Conservation (phyloP, 1,140 invertebrate genomes). For the Amphibalanus amphitrite region DNA sequence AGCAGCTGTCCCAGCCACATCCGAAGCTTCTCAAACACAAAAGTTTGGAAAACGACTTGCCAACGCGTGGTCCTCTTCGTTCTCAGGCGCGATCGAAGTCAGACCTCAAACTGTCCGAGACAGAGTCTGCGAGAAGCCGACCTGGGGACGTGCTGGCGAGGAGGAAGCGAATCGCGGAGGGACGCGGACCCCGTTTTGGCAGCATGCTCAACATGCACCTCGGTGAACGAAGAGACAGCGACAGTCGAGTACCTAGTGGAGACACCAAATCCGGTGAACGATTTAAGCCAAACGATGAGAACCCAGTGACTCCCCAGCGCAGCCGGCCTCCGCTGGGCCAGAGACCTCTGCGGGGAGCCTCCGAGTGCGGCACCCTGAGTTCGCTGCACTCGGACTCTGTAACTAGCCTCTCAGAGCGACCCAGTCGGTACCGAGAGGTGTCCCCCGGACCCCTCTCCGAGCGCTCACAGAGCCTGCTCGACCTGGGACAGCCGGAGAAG, state of each 20-base stretch:
- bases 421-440: constrained; percentile 3
- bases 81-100: background rate
- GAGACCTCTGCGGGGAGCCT: too few species aligned
- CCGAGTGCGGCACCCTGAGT: background rate
- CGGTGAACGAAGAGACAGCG: background rate
- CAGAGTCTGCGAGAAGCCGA: background rate
- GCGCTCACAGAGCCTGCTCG: constrained; percentile 31
- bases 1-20: constrained; percentile 22
- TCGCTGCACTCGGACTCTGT: constrained; percentile 9
- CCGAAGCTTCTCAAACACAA: constrained; percentile 29
- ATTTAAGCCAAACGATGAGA: too few species aligned
- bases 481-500: constrained; percentile 26
- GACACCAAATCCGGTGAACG: too few species aligned
- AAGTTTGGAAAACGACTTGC: constrained; percentile 29
- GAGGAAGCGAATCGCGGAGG: constrained; percentile 9
- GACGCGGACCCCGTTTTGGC: background rate
- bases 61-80: background rate
- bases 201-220: background rate
- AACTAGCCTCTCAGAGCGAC: constrained; percentile 6
- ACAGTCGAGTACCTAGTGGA: too few species aligned
- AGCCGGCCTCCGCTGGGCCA: too few species aligned
- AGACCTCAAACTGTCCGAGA: background rate
- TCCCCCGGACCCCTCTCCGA: constrained; percentile 20
- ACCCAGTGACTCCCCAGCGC: too few species aligned
- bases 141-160: constrained; percentile 15